Evolutionary conservation across 1,140 invertebrate species (phyloP), one percentile per base, ranked within the genome.

Genomic region (Lasaia peninsularis): DNA sequence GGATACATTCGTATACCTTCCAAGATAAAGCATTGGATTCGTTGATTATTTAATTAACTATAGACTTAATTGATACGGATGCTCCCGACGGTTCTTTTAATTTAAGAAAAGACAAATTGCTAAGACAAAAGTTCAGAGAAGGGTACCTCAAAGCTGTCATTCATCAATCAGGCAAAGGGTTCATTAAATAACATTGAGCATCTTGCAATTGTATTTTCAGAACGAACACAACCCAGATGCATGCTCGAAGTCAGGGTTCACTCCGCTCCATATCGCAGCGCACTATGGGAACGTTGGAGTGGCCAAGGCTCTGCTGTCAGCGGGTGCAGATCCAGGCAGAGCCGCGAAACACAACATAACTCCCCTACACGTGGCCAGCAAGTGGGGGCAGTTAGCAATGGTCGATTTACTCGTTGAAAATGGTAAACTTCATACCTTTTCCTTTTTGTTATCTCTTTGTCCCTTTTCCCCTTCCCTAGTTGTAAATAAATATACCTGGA

Each of bases 211-310:
- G 2, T 54, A 14, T 28, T 58, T 72, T 65, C 81, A 95, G 91
- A 98, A 97, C 86, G 96, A 98, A 84, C 96, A 97, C 82, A 98
- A 97, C 89, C 96, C 97, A 1, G 97, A 99, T 85, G 94, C 97
- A 44, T 97, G 96, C 52, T 98, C 97, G 9, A 98, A 99, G 90
- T 98, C 97, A 75, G 98, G 98, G 0, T 99, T 99, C 81, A 99
- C 98, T 1, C 98, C 98, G 0, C 91, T 99, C 14, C 98, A 99
- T 89, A 99, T 99, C 73, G 98, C 98, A 20, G 95, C 98, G 16
- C 99, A 99, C 90, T 99, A 99, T 90, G 98, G 98, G 20, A 99
- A 99, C 88, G 95, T 97, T 71, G 96, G 96, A 80, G 98, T 99
- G 61, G 98, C 97, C 37, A 94, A 92, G 59, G 91, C 99, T 58